phyloP scores from a whole-genome alignment of 2,888 invertebrate species.

The Carterocephalus palaemon region DNA sequence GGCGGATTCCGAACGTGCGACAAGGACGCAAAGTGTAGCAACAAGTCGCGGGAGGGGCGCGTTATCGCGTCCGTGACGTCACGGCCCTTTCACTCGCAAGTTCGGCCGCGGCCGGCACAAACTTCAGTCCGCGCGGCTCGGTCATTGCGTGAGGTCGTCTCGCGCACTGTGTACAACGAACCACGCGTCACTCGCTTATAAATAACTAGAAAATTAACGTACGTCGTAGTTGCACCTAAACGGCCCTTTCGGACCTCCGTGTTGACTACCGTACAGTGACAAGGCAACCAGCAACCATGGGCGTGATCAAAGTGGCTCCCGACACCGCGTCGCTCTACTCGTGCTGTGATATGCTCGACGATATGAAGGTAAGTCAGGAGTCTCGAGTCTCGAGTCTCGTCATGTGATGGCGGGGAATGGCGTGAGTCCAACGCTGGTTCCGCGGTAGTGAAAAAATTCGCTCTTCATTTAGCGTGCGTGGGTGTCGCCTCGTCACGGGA shows the following conservation, averaged over 20 bases:
- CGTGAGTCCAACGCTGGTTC: constrained; percentile 47
- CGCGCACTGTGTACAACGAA: constrained; percentile 62
- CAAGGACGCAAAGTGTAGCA: constrained; percentile 57
- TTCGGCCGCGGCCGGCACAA: constrained; percentile 47
- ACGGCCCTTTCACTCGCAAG: constrained; percentile 74
- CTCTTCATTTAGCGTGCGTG: constrained; percentile 51
- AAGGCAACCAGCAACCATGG: constrained; percentile 58
- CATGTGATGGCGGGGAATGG: constrained; percentile 51
- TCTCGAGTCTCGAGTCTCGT: constrained; percentile 30
- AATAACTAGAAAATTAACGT: constrained; percentile 42
- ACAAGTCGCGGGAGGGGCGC: constrained; percentile 58
- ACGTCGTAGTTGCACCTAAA: constrained; percentile 52
- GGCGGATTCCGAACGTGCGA: constrained; percentile 38
- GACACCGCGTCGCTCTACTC: constrained; percentile 69
- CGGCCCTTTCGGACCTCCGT: constrained; percentile 59
- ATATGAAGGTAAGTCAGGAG: constrained; percentile 68
- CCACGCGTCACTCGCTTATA: constrained; percentile 58
- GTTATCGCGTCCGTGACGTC: constrained; percentile 80
- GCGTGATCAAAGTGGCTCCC: constrained; percentile 70
- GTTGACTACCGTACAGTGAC: too few relatives aligned
- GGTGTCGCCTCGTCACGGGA: constrained; percentile 40
- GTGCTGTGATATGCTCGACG: constrained; percentile 71
- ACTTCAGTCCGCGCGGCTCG: constrained; percentile 75
- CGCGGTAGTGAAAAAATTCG: constrained; percentile 49
- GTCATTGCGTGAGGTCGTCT: constrained; percentile 70